Conservation (phyloP, 2,888 invertebrate genomes). For the Oscheius myriophilus region DNA sequence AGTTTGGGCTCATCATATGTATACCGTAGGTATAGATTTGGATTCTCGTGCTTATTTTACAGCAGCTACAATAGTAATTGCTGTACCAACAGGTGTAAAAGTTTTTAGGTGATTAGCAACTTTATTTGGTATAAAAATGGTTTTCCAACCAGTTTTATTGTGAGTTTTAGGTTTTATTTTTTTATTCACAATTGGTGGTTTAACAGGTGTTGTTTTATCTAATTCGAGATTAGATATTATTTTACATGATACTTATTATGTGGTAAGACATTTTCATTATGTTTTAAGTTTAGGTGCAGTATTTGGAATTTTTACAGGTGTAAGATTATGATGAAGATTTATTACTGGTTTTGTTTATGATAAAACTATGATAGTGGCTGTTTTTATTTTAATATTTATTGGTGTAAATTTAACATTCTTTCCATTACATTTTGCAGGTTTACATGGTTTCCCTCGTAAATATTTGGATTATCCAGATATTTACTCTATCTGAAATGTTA, state of each 20-base stretch:
- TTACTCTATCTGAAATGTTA: conserved; percentile 78
- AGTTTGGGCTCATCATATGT: conserved; percentile 87
- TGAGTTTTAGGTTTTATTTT: conserved; percentile 83
- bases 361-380: conserved; percentile 77
- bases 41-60: conserved; percentile 87
- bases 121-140: conserved; percentile 78
- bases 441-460: conserved; percentile 81
- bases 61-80: conserved; percentile 87
- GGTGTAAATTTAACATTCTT: conserved; percentile 84
- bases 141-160: conserved; percentile 76
- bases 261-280: conserved; percentile 85
- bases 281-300: conserved; percentile 84
- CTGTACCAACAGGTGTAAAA: conserved; percentile 85
- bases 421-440: conserved; percentile 82
- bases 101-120: conserved; percentile 83
- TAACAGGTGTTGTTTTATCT: conserved; percentile 76
- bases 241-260: conserved; percentile 85
- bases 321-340: conserved; percentile 81
- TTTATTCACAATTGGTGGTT: conserved; percentile 81
- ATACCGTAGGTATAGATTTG: conserved; percentile 85
- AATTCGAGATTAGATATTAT: conserved; percentile 83
- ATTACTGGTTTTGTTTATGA: conserved; percentile 78
- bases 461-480: conserved; percentile 81
- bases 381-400: conserved; percentile 81
- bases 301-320: conserved; percentile 82